These are phyloP conservation scores for Spodoptera littoralis DNA, from an alignment of 2,888 invertebrate species.

Conservation along the genomic window DNA sequence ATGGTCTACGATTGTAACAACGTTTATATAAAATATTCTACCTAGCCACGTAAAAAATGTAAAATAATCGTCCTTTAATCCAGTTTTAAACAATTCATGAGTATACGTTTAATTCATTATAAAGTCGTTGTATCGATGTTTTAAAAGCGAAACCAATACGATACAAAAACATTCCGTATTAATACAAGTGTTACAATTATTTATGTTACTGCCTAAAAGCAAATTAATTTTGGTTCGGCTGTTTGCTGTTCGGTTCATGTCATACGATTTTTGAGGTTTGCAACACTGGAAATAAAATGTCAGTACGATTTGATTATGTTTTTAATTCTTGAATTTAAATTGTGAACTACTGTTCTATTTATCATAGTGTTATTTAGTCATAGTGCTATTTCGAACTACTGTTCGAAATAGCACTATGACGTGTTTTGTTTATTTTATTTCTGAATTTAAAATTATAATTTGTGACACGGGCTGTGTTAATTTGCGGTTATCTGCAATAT, in stretches of 20 bases:
- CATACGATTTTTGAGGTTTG: neutral
- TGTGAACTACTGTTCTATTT: too few species aligned
- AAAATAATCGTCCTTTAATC: constrained; percentile 8
- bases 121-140: constrained; percentile 14
- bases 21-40: too few species aligned
- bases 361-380: too few species aligned
- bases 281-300: neutral
- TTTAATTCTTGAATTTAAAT: too few species aligned
- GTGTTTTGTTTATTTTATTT: too few species aligned
- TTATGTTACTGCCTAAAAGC: constrained; percentile 64
- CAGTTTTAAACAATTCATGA: constrained; percentile 20
- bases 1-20: too few species aligned
- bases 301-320: too few species aligned
- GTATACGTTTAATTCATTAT: constrained; percentile 15
- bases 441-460: too few species aligned
- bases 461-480: too few species aligned
- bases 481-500: too few species aligned
- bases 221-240: constrained; percentile 64
- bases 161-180: constrained; percentile 37
- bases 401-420: too few species aligned
- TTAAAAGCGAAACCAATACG: constrained; percentile 5
- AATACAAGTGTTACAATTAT: constrained; percentile 58
- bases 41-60: neutral
- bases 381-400: too few species aligned
- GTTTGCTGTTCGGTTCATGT: constrained; percentile 33